A percentile compares a stretch with the other conserved stretches of the same genome.
phyloP scores from a whole-genome alignment of 2,888 invertebrate genomes.

The Metellina segmentata region DNA sequence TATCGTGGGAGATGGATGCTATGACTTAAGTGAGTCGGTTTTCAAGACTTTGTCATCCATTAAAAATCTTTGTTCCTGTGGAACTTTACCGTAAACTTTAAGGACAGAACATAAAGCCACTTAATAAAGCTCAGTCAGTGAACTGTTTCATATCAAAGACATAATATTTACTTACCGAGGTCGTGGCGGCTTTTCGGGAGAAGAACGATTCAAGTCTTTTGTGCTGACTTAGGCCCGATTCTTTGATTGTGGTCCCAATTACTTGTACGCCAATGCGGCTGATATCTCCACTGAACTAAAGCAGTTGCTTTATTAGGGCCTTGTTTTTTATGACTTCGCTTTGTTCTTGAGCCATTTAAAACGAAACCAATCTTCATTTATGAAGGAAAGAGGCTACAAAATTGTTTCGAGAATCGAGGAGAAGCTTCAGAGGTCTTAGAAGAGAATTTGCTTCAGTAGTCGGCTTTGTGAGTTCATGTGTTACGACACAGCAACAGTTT shows the following conservation, averaged over 20 bases:
- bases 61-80: constrained; percentile 51
- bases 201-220: not conserved
- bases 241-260: not conserved
- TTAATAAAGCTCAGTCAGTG: constrained; percentile 32
- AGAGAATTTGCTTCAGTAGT: too few species aligned
- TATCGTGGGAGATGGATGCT: not conserved
- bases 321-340: not conserved
- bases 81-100: constrained; percentile 11
- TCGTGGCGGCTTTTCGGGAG: not conserved
- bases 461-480: too few species aligned
- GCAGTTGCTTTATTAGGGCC: too few species aligned
- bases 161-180: not conserved
- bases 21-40: constrained; percentile 16
- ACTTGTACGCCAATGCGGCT: not conserved
- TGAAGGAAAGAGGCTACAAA: not conserved
- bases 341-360: not conserved
- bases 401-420: not conserved
- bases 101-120: constrained; percentile 13
- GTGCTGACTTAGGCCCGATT: not conserved
- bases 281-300: not conserved
- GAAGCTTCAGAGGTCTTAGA: too few species aligned
- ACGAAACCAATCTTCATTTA: not conserved
- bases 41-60: constrained; percentile 34
- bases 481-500: too few species aligned
- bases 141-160: not conserved